A percentile compares a stretch with the other conserved stretches of the same genome.
These are phyloP conservation scores for Cheilosia vulpina DNA, from an alignment of 2,888 invertebrate species.

Conservation along the genomic window DNA sequence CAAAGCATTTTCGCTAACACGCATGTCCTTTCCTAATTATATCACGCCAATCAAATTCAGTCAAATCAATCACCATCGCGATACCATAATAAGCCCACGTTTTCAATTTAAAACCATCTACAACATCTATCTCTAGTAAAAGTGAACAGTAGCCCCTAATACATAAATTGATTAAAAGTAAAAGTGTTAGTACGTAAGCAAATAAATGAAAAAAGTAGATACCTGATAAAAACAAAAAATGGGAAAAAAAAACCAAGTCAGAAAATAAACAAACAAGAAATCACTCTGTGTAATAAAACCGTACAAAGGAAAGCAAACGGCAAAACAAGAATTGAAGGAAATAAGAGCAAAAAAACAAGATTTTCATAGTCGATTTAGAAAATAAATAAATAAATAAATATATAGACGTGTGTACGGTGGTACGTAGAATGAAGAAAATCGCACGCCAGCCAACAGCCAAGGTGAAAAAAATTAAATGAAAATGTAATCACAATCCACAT, in stretches of 20 bases:
- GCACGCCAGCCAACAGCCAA: slow-evolving; percentile 75
- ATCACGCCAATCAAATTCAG: slow-evolving; percentile 61
- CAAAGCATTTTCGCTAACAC: slow-evolving; percentile 20
- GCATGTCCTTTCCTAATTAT: slow-evolving; percentile 55
- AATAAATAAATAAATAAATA: slow-evolving; percentile 71
- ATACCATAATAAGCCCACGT: slow-evolving; percentile 65
- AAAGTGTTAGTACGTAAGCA: slow-evolving; percentile 75
- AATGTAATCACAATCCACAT: slow-evolving; percentile 75
- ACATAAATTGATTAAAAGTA: slow-evolving; percentile 75
- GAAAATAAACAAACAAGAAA: slow-evolving; percentile 74
- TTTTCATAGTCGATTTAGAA: slow-evolving; percentile 74
- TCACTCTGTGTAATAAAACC: slow-evolving; percentile 68
- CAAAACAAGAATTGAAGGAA: slow-evolving; percentile 73
- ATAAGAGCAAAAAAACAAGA: slow-evolving; percentile 75
- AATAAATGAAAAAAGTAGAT: slow-evolving; percentile 50
- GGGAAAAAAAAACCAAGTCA: slow-evolving; percentile 24
- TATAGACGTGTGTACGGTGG: slow-evolving; percentile 17
- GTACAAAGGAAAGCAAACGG: slow-evolving; percentile 69
- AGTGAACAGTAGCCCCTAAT: slow-evolving; percentile 72
- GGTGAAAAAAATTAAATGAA: slow-evolving; percentile 76
- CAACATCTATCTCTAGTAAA: slow-evolving; percentile 60
- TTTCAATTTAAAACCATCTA: slow-evolving; percentile 66
- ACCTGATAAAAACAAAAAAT: slow-evolving; percentile 36
- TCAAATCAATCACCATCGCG: slow-evolving; percentile 64
- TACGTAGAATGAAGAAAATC: slow-evolving; percentile 71